phyloP scores from a whole-genome alignment of 2,888 invertebrate species.

The Drosophila koepferae region DNA sequence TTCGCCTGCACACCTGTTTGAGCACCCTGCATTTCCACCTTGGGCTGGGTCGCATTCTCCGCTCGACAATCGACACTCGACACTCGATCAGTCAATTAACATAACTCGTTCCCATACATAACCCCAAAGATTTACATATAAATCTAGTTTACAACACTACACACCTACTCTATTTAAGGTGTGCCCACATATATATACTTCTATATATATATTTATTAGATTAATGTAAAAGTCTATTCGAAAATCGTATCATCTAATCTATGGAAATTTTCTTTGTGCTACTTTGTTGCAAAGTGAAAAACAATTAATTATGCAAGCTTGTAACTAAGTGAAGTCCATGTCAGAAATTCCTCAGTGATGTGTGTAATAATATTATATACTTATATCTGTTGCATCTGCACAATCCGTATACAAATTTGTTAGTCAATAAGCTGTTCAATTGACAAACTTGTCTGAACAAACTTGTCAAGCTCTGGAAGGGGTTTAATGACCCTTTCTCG shows the following conservation, averaged over 20 bases:
- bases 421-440: not conserved
- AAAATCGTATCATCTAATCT: not conserved
- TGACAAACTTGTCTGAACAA: constrained; percentile 1
- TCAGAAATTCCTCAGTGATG: not conserved
- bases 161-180: constrained; percentile 25
- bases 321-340: not conserved
- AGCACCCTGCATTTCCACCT: constrained; percentile 46
- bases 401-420: not conserved
- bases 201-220: not conserved
- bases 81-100: constrained; percentile 49
- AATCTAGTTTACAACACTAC: constrained; percentile 44
- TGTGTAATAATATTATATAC: not conserved
- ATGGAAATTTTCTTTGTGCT: not conserved
- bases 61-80: constrained; percentile 11
- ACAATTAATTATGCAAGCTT: not conserved
- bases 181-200: constrained; percentile 22
- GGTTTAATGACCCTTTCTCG: constrained; percentile 36
- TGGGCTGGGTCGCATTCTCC: constrained; percentile 56
- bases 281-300: constrained; percentile 20
- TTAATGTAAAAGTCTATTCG: constrained; percentile 8
- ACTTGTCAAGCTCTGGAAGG: constrained; percentile 5
- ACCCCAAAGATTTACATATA: constrained; percentile 58
- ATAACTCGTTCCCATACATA: constrained; percentile 58
- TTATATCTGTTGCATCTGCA: not conserved
- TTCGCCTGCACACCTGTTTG: constrained; percentile 62